Evolutionary conservation across 2,888 invertebrate genomes (phyloP).

Genomic region (Venusia cambrica): DNA sequence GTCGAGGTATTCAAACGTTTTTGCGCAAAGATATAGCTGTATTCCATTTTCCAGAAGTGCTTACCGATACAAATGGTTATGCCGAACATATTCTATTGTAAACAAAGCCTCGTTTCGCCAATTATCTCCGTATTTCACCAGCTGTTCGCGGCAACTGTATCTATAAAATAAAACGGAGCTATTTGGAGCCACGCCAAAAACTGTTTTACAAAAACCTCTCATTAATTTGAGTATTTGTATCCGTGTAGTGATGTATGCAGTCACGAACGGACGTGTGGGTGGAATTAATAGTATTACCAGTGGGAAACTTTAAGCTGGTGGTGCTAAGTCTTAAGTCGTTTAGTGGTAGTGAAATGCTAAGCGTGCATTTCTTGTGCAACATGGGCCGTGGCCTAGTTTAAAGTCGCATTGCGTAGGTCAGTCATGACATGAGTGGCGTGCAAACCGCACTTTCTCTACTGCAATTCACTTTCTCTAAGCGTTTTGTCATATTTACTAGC

Average conservation of each 20-base stretch:
- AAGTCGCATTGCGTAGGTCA: slow-evolving; percentile 71
- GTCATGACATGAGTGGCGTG: slow-evolving; percentile 46
- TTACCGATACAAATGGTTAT: slow-evolving; percentile 11
- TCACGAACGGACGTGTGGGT: slow-evolving; percentile 36
- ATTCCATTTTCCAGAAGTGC: slow-evolving; percentile 14
- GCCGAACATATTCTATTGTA: slow-evolving; percentile 21
- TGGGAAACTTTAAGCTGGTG: slow-evolving; percentile 32
- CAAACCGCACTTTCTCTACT: slow-evolving; percentile 60
- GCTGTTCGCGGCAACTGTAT: slow-evolving; percentile 29
- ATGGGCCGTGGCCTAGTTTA: slow-evolving; percentile 58
- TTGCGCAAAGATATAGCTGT: slow-evolving; percentile 11
- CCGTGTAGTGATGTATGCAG: slow-evolving; percentile 31
- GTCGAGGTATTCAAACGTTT: slow-evolving; percentile 15
- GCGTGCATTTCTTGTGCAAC: slow-evolving; percentile 52
- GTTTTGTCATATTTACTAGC: slow-evolving; percentile 35
- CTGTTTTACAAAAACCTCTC: slow-evolving; percentile 33
- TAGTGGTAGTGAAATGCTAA: slow-evolving; percentile 40
- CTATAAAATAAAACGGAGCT: slow-evolving; percentile 34
- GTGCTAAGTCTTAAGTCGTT: slow-evolving; percentile 30
- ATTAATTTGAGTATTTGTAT: slow-evolving; percentile 39
- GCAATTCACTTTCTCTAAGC: slow-evolving; percentile 62
- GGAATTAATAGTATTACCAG: slow-evolving; percentile 38
- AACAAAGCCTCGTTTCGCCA: slow-evolving; percentile 28
- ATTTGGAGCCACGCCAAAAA: slow-evolving; percentile 41
- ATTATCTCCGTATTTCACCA: slow-evolving; percentile 31